Percentiles rank a stretch among this genome's conserved stretches.
phyloP scores from a whole-genome alignment of 2,888 invertebrate species.

The Calliopum simillimum region DNA sequence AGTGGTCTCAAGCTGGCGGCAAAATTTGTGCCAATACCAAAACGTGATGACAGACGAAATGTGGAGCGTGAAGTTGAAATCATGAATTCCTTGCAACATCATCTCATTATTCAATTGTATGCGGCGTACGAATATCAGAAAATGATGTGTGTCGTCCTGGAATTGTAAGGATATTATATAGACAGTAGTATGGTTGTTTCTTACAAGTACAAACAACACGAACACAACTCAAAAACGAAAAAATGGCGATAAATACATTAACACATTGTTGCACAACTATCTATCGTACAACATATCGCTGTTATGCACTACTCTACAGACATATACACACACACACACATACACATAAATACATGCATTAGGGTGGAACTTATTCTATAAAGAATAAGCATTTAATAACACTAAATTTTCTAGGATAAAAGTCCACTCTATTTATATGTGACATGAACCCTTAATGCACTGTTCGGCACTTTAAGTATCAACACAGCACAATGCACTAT shows the following conservation, averaged over 20 bases:
- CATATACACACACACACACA: neutral
- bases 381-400: too few species aligned
- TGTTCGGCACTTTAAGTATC: too few species aligned
- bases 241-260: neutral
- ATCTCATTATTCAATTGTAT: constrained; percentile 94
- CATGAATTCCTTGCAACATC: constrained; percentile 94
- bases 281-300: neutral
- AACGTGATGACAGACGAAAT: constrained; percentile 88
- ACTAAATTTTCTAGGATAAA: too few species aligned
- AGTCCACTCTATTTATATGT: too few species aligned
- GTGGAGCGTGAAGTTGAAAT: constrained; percentile 97
- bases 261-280: neutral
- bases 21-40: constrained; percentile 88
- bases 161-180: constrained; percentile 81
- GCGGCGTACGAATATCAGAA: constrained; percentile 95
- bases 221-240: neutral
- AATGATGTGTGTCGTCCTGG: constrained; percentile 96
- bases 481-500: too few species aligned
- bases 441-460: too few species aligned
- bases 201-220: neutral
- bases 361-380: too few species aligned
- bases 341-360: too few species aligned
- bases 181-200: neutral
- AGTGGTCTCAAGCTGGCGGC: constrained; percentile 88
- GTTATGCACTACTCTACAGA: neutral